Base-by-base conservation (phyloP, 2,888 invertebrate species). In the Cheilosia variabilis region DNA sequence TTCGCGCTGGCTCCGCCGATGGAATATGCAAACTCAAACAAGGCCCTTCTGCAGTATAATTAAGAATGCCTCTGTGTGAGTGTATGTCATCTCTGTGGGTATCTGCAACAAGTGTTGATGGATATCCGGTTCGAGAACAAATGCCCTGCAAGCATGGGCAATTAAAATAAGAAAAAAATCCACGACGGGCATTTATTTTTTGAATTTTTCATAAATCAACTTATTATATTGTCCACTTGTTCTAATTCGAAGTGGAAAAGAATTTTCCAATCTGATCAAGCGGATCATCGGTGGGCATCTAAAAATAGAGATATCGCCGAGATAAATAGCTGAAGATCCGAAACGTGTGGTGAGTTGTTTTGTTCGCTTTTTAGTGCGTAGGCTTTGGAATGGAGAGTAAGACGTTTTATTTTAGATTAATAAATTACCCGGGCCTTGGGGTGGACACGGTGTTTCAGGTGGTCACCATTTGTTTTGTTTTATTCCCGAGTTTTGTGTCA, bases 261-360 rank as follows among this genome's bases (percentile, higher is more conserved):
- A 58, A 84, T 79, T 84, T 84, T 79, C 58, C 62, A 84, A 80
- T 78, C 47, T 58, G 53, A 60, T 71, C 43, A 65, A 71, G 58
- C 60, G 71, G 66, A 86, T 80, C 68, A 71, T 65, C 76, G 76
- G 50, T 22, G n/a, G 79, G 4, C 4, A 15, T 72, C 86, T 81
- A 86, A 77, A 86, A 81, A 86, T 86, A 86, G 81, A 76, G 37
- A 86, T 86, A 86, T 58, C 63, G 17, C n/a, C 50, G 62, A 69
- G 73, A 84, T 84, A 80, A 79, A 75, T 75, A 50, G 34, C 27
- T 62, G 10, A 50, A 43, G 19, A 62, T 60, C 57, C 69, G 69
- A 79, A 80, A 84, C 34, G 37, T 37, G 37, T 37, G 37, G 37
- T 80, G 34, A 71, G 69, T 75, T 63, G 62, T 83, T 83, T 78